Evolutionary conservation across 1,140 invertebrate species (phyloP).

Genomic region (Dinoponera quadriceps): DNA sequence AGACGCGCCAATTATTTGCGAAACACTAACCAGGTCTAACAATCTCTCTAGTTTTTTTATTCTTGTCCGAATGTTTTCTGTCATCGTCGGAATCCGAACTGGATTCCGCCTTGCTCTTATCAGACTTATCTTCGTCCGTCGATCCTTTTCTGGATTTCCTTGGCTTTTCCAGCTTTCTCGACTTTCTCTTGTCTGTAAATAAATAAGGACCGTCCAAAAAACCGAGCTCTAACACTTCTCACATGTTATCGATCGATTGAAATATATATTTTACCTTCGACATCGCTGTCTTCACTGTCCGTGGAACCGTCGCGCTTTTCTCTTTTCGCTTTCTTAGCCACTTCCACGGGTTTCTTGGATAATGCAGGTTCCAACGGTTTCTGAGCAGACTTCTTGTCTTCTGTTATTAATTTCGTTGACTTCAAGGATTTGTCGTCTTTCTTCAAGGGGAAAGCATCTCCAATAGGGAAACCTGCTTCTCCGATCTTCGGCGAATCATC

Average conservation of each 20-base stretch:
- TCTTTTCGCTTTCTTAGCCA: conserved; percentile 81
- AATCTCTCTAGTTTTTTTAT: conserved; percentile 77
- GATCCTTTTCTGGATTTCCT: conserved; percentile 81
- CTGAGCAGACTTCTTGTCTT: conserved; percentile 80
- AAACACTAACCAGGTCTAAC: conserved; percentile 75
- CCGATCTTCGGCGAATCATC: conserved; percentile 79
- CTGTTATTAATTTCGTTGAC: conserved; percentile 70
- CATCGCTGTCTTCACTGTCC: conserved; percentile 85
- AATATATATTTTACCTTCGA: conserved; percentile 76
- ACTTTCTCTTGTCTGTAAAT: conserved; percentile 81
- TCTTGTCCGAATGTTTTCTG: conserved; percentile 79
- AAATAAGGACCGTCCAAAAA: conserved; percentile 7
- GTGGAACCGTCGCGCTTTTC: conserved; percentile 84
- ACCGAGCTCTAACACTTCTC: conserved; percentile 15
- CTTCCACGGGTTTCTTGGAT: conserved; percentile 81
- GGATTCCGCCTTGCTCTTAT: conserved; percentile 80
- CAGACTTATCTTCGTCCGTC: conserved; percentile 83
- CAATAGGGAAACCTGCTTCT: conserved; percentile 72
- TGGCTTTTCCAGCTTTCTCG: conserved; percentile 81
- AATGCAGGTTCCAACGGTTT: conserved; percentile 75
- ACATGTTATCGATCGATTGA: conserved; percentile 25
- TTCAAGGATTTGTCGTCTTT: conserved; percentile 81
- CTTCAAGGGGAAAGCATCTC: conserved; percentile 81
- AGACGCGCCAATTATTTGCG: background rate
- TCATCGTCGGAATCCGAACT: conserved; percentile 83